Evolutionary conservation across 2,888 invertebrate species (phyloP), one percentile per base, ranked within the genome.

Genomic region (Epirrhoe tristata): DNA sequence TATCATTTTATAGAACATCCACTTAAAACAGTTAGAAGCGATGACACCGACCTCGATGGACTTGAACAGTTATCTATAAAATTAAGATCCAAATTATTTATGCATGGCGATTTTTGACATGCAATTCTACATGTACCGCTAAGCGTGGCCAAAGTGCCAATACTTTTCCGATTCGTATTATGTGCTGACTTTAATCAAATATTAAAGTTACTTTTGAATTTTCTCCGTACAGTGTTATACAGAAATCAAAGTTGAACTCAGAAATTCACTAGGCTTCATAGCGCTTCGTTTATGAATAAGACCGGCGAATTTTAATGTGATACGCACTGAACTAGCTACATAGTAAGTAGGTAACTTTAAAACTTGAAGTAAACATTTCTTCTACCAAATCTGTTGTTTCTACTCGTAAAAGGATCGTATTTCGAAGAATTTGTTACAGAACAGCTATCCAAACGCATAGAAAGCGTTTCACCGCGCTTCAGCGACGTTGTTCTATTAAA

Each of bases 381-480:
- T 1, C 39, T 39, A 10, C 1, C 6, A 48, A 2, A n/a, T 46
- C 14, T 48, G 48, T 16, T 48, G 16, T 48, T 46, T 46, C n/a
- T 50, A 0, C 36, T 55, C n/a, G 1, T 54, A 6, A 17, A 50
- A 60, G 60, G 60, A 53, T 68, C 34, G 57, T 52, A 58, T 62
- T 68, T 56, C 58, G 36, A 24, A 57, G 61, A 68, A 68, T 75
- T 67, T 64, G 70, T 77, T 69, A 71, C 71, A 74, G 74, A 77
- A 66, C 69, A 36, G 53, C 74, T 66, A 65, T 75, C 74, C 66
- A 68, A 74, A 76, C 72, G 75, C 72, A 83, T 83, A 86, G 87
- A 88, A 88, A 88, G 87, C 86, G 84, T 81, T 81, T 74, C 77
- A 77, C 63, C 63, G 76, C 82, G 87, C 82, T 83, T 77, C 80